Evolutionary conservation across 2,888 invertebrate species (phyloP), one percentile per base, ranked within the genome.

Genomic region (Rhagium mordax): DNA sequence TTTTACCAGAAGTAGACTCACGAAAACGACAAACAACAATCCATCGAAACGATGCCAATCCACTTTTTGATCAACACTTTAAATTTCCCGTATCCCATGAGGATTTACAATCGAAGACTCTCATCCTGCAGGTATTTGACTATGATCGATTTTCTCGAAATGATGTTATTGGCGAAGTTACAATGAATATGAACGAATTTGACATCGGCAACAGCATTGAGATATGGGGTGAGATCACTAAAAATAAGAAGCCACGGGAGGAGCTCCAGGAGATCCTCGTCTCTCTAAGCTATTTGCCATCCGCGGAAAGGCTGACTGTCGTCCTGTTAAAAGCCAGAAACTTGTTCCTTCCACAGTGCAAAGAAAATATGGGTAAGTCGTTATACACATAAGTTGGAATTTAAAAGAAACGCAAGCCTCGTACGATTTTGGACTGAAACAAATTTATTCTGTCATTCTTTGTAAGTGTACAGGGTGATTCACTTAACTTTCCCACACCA

Each of bases 11-110:
- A 85, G 95, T 97, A 15, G 97, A 97, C 87, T 91, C 92, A 51
- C 91, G 96, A 59, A 95, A 95, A 76, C 91, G 97, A 3, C 96
- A 97, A 87, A 96, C 96, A 0, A 92, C 93, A 13, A 95, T 96
- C 59, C 94, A 95, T 85, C 90, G 95, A 72, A 95, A 95, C 85
- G 94, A 96, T 81, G 91, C 94, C 7, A 95, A 96, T 88, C 96
- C 96, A 0, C 94, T 94, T 88, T 97, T 96, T 87, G 95, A 97
- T 89, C 96, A 97, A 85, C 94, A 95, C 86, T 97, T 97, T 89
- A 97, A 96, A 88, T 97, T 97, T 86, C 96, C 97, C 0, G 94
- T 97, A 7, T 95, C 96, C 13, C 94, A 95, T 81, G 96, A 97
- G 80, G 96, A 97, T 79, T 89, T 97, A 55, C 92, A 93, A 66